Evolutionary conservation across 1,140 invertebrate genomes (phyloP), one percentile per base, ranked within the genome.

Genomic region (Himalopsyche phryganea): DNA sequence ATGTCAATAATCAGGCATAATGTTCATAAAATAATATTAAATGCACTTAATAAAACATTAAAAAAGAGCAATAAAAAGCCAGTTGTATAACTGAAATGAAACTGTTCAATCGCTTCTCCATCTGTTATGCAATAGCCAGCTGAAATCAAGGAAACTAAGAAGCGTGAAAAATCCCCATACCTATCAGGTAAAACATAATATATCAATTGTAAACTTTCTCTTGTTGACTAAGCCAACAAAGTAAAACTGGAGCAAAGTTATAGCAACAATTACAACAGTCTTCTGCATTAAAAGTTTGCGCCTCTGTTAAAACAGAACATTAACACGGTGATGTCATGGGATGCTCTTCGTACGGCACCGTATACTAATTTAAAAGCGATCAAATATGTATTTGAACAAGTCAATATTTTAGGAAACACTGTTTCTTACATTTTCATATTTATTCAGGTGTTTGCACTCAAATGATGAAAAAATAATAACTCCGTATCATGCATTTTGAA

Each of bases 121-220:
- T 5, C n/a, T 19, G 42, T 56, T 49, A 49, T 49, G 54, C 54
- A 56, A 56, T 45, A 56, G n/a, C 42, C 40, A 63, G 54, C 44
- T 55, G 60, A 58, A 53, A 58, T 46, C 48, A 13, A 33, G 42
- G 45, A 46, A 58, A 54, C 54, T 46, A 58, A n/a, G 1, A 51
- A 63, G 36, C 60, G 48, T 63, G 51, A 63, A 63, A 58, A 44
- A 3, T 28, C 23, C 23, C 47, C 47, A 35, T 50, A 40, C 51
- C 55, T 51, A 56, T 63, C 60, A 58, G 60, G 50, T 62, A 62
- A 50, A 47, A 19, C 23, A 28, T 28, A 28, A 28, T 41, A 50
- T 11, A 54, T 42, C 42, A 46, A 47, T 47, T 52, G 55, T 19
- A 20, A 52, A 63, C 60, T 63, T 63, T 63, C 60, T 63, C 60